Conservation (phyloP, 2,888 invertebrate species). For the Biston stratarius region DNA sequence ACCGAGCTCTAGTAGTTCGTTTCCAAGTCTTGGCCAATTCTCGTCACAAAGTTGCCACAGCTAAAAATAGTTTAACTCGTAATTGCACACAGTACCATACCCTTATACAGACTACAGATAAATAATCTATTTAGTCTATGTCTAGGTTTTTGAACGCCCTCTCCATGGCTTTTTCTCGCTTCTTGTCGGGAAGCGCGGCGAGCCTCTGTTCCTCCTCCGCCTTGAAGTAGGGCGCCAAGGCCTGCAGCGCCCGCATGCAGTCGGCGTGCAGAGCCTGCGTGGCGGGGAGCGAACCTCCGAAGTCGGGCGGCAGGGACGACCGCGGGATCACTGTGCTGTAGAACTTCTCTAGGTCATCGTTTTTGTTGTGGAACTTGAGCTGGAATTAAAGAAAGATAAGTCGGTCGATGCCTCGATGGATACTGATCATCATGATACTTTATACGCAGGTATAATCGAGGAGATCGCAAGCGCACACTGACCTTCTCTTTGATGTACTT, state of each 20-base stretch:
- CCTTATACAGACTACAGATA: neutral
- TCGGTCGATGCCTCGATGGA: too few species aligned
- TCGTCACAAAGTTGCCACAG: constrained; percentile 25
- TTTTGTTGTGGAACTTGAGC: constrained; percentile 87
- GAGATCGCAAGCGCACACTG: too few species aligned
- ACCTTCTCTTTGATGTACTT: too few species aligned
- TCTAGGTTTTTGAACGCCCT: constrained; percentile 90
- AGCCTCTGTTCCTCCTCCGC: constrained; percentile 77
- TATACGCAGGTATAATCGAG: too few species aligned
- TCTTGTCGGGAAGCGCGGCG: constrained; percentile 74
- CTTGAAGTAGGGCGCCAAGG: constrained; percentile 71
- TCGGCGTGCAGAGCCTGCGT: constrained; percentile 75
- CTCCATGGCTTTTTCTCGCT: constrained; percentile 86
- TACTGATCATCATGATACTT: too few species aligned
- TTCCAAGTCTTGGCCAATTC: constrained; percentile 14
- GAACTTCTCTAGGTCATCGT: constrained; percentile 84
- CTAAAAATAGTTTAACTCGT: constrained; percentile 14
- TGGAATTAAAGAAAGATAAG: constrained; percentile 56
- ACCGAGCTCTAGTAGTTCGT: neutral
- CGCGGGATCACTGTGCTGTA: constrained; percentile 85
- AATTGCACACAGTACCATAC: constrained; percentile 11
- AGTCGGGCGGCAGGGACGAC: constrained; percentile 86
- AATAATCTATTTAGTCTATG: constrained; percentile 85
- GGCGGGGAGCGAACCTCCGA: constrained; percentile 86
- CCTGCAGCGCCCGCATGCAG: constrained; percentile 70